Evolutionary conservation across 2,113 vertebrate genomes (phyloP).

Genomic region (Pao palembangensis): DNA sequence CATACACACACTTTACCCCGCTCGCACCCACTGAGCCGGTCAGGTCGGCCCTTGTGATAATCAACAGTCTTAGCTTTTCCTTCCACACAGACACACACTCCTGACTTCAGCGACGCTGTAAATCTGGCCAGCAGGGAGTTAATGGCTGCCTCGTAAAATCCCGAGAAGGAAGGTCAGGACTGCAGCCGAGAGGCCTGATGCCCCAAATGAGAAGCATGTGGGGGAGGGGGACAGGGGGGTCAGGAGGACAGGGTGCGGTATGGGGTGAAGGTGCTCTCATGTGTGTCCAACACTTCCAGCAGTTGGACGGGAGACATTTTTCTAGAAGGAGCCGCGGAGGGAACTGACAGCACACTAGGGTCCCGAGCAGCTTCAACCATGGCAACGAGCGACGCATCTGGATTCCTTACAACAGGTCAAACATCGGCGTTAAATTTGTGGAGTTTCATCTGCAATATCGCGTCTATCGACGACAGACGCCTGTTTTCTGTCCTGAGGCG

Average conservation of each 20-base stretch:
- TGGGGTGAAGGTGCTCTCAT: constrained; percentile 27
- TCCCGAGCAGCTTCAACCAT: neutral
- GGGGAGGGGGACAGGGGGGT: constrained; percentile 13
- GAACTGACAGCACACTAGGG: constrained; percentile 1
- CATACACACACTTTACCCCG: constrained; percentile 40
- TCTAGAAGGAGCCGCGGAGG: constrained; percentile 11
- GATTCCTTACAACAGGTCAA: no score
- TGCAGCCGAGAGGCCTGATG: constrained; percentile 63
- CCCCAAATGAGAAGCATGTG: constrained; percentile 74
- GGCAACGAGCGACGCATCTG: no score
- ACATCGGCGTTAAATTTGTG: no score
- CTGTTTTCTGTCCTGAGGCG: no score
- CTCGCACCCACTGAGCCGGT: constrained; percentile 30
- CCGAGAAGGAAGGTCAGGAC: constrained; percentile 70
- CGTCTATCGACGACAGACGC: no score
- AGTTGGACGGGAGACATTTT: constrained; percentile 14
- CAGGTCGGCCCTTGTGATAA: constrained; percentile 48
- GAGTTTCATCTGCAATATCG: no score
- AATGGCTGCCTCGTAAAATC: constrained; percentile 74
- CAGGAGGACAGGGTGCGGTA: constrained; percentile 22
- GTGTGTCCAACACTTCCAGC: constrained; percentile 28
- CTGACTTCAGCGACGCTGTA: constrained; percentile 56
- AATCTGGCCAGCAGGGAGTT: constrained; percentile 70
- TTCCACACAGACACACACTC: constrained; percentile 17
- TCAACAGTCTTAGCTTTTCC: constrained; percentile 32